Base-by-base conservation (phyloP, 2,888 invertebrate species). In the Reticulitermes lucifugus region DNA sequence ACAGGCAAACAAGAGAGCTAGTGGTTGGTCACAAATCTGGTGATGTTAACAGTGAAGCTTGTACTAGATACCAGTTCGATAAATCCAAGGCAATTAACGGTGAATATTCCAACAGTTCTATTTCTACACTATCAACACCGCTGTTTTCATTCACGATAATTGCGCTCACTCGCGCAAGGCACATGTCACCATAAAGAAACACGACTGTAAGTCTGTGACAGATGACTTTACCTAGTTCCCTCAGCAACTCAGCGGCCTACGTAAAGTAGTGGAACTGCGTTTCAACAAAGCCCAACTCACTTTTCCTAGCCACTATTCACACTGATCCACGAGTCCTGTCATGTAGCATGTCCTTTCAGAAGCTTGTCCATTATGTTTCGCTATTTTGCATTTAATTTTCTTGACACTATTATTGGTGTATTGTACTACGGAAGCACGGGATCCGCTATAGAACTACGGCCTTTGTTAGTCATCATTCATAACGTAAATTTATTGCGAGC, bases 401-500 rank as follows among this genome's bases (percentile, higher is more conserved):
- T 25, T 65, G 6, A 65, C 65, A 65, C n/a, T 65, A 25, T 65
- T 65, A 65, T 65, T n/a, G 65, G 25, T 65, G n/a, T 25, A 65
- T n/a, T 65, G 65, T 65, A 14, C 65, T n/a, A 7, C 9, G n/a
- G 25, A n/a, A 65, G 65, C 25, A 12, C 2, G 25, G 1, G 25
- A 4, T 65, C n/a, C n/a, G 18, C n/a, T 65, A 65, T n/a, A 65
- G 65, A 65, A 25, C 65, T n/a, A n/a, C n/a, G 25, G 65, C 2
- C 65, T 65, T 65, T 65, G 65, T 65, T 65, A 25, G 7, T 65
- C 65, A n/a, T 65, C 65, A 25, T 65, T 65, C 65, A 65, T 65
- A 65, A 25, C n/a, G 25, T 25, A n/a, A 65, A 65, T 65, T 65
- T 65, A 65, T 25, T 65, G 65, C 25, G 65, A 25, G 65, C 10